Evolutionary conservation across 2,797 vertebrate species (phyloP).

Genomic region (Gymnopithys bicolor): DNA sequence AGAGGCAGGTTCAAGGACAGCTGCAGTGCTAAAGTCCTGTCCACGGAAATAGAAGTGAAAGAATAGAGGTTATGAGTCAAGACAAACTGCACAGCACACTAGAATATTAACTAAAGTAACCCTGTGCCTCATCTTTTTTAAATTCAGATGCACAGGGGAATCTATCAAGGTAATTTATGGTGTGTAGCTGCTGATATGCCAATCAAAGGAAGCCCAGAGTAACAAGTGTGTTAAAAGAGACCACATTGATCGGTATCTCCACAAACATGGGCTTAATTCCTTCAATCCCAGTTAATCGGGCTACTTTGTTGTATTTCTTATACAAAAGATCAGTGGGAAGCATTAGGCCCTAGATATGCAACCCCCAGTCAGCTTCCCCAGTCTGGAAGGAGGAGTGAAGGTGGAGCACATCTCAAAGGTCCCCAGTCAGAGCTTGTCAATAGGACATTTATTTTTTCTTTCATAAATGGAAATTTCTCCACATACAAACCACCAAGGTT

Average conservation of each 20-base stretch:
- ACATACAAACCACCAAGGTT: not conserved
- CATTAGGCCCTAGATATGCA: not conserved
- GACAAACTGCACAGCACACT: not conserved
- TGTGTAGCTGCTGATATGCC: conserved; percentile 34
- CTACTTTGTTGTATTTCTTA: not conserved
- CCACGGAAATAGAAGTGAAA: not conserved
- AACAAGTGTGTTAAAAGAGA: conserved; percentile 38
- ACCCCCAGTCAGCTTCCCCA: not conserved
- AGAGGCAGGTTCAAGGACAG: not conserved
- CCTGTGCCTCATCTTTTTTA: conserved; percentile 33
- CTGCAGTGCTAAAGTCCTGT: not conserved
- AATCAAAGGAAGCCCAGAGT: conserved; percentile 58
- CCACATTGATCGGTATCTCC: conserved; percentile 43
- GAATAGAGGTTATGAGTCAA: not conserved
- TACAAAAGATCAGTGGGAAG: conserved; percentile 20
- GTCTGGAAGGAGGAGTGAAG: not conserved
- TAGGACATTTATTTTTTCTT: not conserved
- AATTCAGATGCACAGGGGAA: conserved; percentile 41
- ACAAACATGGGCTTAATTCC: conserved; percentile 40
- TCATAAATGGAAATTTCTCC: not conserved
- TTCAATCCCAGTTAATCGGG: conserved; percentile 41
- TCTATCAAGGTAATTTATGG: conserved; percentile 59
- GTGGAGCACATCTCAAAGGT: not conserved
- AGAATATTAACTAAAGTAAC: conserved; percentile 57
- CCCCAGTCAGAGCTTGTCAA: not conserved